Percentiles rank a stretch among this genome's conserved stretches.
Conservation (phyloP, 2,888 invertebrate genomes). For the Euplagia quadripunctaria region DNA sequence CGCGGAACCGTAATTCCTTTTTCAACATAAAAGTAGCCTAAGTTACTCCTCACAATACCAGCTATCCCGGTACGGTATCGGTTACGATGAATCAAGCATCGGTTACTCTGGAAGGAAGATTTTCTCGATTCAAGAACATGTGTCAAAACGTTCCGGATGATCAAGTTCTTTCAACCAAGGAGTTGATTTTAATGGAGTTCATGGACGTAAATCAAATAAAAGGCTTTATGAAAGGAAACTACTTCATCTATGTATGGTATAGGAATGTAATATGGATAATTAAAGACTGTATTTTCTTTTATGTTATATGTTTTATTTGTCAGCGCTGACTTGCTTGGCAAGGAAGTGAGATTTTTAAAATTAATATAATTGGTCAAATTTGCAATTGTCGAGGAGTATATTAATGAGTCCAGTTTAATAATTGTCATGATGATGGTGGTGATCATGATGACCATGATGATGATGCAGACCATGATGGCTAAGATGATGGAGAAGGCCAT, state of each 20-base stretch:
- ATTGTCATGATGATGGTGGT: slow-evolving; percentile 48
- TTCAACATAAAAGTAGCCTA: too few species aligned
- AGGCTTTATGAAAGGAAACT: not conserved
- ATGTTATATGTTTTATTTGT: slow-evolving; percentile 55
- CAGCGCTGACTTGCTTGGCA: slow-evolving; percentile 63
- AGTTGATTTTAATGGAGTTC: slow-evolving; percentile 67
- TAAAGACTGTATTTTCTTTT: slow-evolving; percentile 39
- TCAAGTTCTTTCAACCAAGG: slow-evolving; percentile 52
- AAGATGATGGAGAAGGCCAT: not conserved
- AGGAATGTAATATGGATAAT: not conserved
- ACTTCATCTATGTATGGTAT: not conserved
- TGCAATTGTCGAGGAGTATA: slow-evolving; percentile 47
- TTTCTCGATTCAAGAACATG: slow-evolving; percentile 20
- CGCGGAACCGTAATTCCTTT: too few species aligned
- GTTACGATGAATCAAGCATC: slow-evolving; percentile 39
- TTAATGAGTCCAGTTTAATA: slow-evolving; percentile 58
- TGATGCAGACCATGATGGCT: slow-evolving; percentile 54
- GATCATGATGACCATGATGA: slow-evolving; percentile 39
- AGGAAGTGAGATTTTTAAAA: slow-evolving; percentile 34
- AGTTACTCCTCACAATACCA: too few species aligned
- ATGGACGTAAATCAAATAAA: slow-evolving; percentile 42
- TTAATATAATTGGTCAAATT: slow-evolving; percentile 56
- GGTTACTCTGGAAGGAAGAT: slow-evolving; percentile 30
- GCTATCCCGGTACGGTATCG: too few species aligned
- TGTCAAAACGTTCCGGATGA: slow-evolving; percentile 41